Percentiles rank a stretch among this genome's conserved stretches.
Evolutionary conservation across 2,888 invertebrate genomes (phyloP).

Genomic region (Epistrophe eligans): DNA sequence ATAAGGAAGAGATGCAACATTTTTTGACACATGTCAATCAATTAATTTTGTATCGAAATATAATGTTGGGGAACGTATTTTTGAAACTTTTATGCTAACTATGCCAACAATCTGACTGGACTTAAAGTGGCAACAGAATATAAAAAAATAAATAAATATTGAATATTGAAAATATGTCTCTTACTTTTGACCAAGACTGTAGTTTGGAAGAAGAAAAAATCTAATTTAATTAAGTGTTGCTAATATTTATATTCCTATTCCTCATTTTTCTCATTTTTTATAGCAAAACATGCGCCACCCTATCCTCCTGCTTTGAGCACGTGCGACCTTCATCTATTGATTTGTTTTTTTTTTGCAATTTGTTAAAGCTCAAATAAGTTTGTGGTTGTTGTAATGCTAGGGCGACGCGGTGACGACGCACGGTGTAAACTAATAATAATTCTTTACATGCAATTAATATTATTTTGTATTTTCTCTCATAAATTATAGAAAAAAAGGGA

Average conservation of each 20-base stretch:
- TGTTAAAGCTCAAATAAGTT: background rate
- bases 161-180: background rate
- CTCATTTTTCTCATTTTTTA: too few relatives aligned
- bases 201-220: background rate
- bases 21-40: too few relatives aligned
- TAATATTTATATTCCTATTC: constrained; percentile 1
- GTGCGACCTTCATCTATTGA: constrained; percentile 57
- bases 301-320: constrained; percentile 21
- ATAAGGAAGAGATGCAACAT: too few relatives aligned
- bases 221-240: background rate
- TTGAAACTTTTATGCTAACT: too few relatives aligned
- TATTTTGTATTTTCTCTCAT: background rate
- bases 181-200: background rate
- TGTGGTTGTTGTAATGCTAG: too few relatives aligned
- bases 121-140: too few relatives aligned
- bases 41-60: too few relatives aligned
- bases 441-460: constrained; percentile 15
- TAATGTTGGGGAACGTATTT: too few relatives aligned
- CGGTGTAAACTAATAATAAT: background rate
- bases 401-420: background rate
- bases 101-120: too few relatives aligned
- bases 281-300: constrained; percentile 3
- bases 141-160: background rate
- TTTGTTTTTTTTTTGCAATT: constrained; percentile 24
- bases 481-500: constrained; percentile 8